Evolutionary conservation across 2,888 invertebrate genomes (phyloP).

Genomic region (Morpho helenor): DNA sequence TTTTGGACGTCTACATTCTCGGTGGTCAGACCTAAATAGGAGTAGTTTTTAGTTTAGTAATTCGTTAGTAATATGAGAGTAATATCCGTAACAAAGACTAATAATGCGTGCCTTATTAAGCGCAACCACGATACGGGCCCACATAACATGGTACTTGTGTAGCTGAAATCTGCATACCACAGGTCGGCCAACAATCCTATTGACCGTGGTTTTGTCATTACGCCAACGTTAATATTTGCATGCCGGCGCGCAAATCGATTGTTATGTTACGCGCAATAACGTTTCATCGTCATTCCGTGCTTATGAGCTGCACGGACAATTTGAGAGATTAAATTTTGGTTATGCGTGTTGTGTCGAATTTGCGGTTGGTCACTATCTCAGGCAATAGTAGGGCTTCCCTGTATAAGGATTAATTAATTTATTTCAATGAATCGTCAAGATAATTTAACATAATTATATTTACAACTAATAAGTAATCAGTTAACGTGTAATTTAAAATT

Average conservation of each 20-base stretch:
- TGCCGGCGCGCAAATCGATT: conserved; percentile 46
- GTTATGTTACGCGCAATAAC: conserved; percentile 28
- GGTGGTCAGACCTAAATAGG: too few species aligned
- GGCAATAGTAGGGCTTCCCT: too few species aligned
- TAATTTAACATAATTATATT: too few species aligned
- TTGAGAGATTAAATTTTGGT: conserved; percentile 16
- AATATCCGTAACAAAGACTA: conserved; percentile 6
- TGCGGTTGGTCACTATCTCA: too few species aligned
- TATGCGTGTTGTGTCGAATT: neutral
- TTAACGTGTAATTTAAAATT: too few species aligned
- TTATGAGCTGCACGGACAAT: conserved; percentile 21
- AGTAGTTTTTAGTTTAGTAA: too few species aligned
- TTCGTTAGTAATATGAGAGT: neutral
- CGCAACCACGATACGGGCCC: conserved; percentile 17
- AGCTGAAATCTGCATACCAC: conserved; percentile 41
- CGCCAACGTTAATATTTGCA: conserved; percentile 67
- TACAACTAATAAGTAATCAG: too few species aligned
- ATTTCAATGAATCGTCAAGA: too few species aligned
- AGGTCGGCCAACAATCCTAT: conserved; percentile 47
- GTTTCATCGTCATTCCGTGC: conserved; percentile 15
- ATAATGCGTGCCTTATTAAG: conserved; percentile 22
- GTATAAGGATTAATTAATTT: too few species aligned
- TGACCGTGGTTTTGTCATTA: conserved; percentile 71
- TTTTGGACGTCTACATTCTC: too few species aligned
- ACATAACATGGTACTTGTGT: conserved; percentile 27